Evolutionary conservation across 2,888 invertebrate species (phyloP).

Genomic region (Leptopterna dolabrata): DNA sequence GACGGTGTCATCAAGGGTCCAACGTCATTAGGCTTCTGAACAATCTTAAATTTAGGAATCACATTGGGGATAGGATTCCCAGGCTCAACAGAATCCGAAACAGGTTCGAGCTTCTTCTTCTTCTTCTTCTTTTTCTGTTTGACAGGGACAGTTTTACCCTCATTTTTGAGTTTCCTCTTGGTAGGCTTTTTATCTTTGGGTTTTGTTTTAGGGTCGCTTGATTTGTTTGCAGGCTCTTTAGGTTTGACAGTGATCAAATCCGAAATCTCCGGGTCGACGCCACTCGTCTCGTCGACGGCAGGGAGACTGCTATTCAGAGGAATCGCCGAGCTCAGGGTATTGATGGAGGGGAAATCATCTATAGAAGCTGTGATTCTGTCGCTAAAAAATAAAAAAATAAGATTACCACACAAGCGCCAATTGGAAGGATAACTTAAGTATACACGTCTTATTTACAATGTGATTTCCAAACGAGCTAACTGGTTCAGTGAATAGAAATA

Average conservation of each 20-base stretch:
- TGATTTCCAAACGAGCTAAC: too few species aligned
- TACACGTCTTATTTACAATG: too few species aligned
- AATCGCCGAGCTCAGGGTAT: neutral
- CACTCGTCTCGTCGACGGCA: neutral
- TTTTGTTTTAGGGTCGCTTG: neutral
- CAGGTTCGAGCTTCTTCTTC: neutral
- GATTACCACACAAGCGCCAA: too few species aligned
- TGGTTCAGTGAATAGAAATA: too few species aligned
- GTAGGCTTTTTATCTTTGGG: neutral
- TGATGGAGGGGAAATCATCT: neutral
- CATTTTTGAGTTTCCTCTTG: conserved; percentile 12
- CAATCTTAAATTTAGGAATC: neutral
- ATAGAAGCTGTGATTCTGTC: neutral
- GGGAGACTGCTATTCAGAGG: neutral
- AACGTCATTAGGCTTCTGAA: conserved; percentile 10
- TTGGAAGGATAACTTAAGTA: too few species aligned
- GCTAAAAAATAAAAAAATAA: neutral
- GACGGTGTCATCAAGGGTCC: neutral
- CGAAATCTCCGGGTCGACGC: neutral
- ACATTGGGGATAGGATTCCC: neutral
- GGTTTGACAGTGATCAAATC: conserved; percentile 26
- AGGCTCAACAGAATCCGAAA: neutral
- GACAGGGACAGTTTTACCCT: neutral
- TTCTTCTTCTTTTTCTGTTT: conserved; percentile 14
- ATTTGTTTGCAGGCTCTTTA: neutral